phyloP scores from a whole-genome alignment of 2,888 invertebrate species.

The Zaprionus bogoriensis region DNA sequence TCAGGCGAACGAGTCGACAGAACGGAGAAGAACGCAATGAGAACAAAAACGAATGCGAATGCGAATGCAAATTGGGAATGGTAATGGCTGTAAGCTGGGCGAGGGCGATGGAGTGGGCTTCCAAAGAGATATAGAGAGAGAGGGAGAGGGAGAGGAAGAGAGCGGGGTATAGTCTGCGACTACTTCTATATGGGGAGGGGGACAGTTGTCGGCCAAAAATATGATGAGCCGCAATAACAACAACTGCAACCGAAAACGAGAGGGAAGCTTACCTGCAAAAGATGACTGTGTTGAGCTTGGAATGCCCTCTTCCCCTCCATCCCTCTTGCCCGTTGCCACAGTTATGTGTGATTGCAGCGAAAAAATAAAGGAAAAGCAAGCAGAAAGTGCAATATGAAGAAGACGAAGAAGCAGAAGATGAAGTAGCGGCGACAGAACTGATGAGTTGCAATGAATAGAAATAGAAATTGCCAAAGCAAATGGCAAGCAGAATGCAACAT shows the following conservation, averaged over 20 bases:
- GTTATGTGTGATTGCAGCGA: constrained; percentile 9
- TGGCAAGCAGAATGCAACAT: constrained; percentile 34
- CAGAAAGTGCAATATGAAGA: constrained; percentile 34
- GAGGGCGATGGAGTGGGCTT: no score
- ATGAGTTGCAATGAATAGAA: constrained; percentile 57
- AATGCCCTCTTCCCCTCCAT: background rate
- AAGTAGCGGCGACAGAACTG: constrained; percentile 24
- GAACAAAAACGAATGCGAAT: constrained; percentile 23
- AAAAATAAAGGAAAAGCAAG: constrained; percentile 16
- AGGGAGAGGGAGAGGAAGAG: constrained; percentile 7
- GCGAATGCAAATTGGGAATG: constrained; percentile 27
- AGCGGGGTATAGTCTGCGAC: constrained; percentile 1
- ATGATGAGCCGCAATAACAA: constrained; percentile 58
- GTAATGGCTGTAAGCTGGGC: constrained; percentile 24
- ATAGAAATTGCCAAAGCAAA: constrained; percentile 51
- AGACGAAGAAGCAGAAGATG: constrained; percentile 12
- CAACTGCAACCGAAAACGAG: constrained; percentile 14
- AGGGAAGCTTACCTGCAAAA: constrained; percentile 17
- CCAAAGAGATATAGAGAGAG: no score
- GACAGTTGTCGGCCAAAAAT: constrained; percentile 38
- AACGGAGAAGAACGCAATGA: constrained; percentile 22
- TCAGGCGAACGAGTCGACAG: constrained; percentile 21
- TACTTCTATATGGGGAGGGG: constrained; percentile 9
- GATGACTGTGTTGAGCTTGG: background rate
- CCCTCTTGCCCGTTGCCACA: constrained; percentile 3